Conservation (phyloP, 2,888 invertebrate genomes). For the Mesochorus sp. region DNA sequence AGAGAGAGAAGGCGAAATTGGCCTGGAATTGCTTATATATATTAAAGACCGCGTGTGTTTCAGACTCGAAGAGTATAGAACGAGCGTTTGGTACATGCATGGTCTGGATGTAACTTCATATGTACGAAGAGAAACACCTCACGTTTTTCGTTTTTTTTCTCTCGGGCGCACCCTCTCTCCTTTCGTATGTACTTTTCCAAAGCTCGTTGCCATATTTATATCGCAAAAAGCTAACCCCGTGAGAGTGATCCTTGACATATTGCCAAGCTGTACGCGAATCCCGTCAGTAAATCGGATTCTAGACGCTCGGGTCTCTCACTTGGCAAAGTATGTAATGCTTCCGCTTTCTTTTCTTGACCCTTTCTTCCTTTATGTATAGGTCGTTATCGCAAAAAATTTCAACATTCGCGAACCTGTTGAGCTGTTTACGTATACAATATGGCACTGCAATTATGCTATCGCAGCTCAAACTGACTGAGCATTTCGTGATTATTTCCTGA, state of each 20-base stretch:
- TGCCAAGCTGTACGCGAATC: conserved; percentile 18
- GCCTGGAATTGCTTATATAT: too few relatives aligned
- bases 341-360: neutral
- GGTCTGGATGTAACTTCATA: conserved; percentile 3
- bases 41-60: conserved; percentile 4
- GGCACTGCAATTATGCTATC: neutral
- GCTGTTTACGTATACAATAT: neutral
- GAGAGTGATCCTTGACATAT: conserved; percentile 48
- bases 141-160: too few relatives aligned
- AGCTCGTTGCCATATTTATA: conserved; percentile 15
- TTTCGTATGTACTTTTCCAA: conserved; percentile 43
- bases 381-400: neutral
- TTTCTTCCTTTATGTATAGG: neutral
- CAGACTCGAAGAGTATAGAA: conserved; percentile 20
- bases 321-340: neutral
- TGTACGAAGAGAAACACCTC: conserved; percentile 57
- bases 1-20: too few relatives aligned
- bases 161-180: conserved; percentile 46
- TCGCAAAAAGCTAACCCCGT: conserved; percentile 7
- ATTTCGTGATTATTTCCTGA: too few relatives aligned
- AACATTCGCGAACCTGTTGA: neutral
- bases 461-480: too few relatives aligned
- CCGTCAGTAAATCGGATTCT: neutral
- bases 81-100: conserved; percentile 1
- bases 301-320: neutral